phyloP scores from a whole-genome alignment of 2,888 invertebrate genomes.

The Cephalotes varians region DNA sequence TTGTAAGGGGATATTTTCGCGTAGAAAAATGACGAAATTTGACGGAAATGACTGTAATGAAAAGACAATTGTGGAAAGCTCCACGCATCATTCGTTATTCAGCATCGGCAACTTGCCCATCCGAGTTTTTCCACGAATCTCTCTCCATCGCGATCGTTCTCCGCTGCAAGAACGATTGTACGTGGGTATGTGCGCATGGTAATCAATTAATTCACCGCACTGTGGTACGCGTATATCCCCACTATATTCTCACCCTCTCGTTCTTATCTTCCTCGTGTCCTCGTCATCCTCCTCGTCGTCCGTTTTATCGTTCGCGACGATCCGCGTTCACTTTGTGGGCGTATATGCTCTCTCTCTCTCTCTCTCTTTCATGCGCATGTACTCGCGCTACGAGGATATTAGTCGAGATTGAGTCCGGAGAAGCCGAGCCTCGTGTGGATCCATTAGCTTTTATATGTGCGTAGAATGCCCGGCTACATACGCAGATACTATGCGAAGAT shows the following conservation, averaged over 20 bases:
- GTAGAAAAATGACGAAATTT: background rate
- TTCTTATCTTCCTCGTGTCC: background rate
- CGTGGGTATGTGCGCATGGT: slow-evolving; percentile 66
- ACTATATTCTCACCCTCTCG: slow-evolving; percentile 43
- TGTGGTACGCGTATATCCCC: slow-evolving; percentile 68
- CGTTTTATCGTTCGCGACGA: slow-evolving; percentile 37
- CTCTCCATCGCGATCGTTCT: slow-evolving; percentile 46
- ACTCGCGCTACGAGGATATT: slow-evolving; percentile 77
- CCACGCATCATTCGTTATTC: slow-evolving; percentile 56
- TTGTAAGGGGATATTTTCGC: background rate
- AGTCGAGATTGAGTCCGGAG: slow-evolving; percentile 81
- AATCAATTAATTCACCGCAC: slow-evolving; percentile 77
- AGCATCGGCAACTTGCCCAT: slow-evolving; percentile 2
- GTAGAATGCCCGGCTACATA: slow-evolving; percentile 65
- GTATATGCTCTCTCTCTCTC: slow-evolving; percentile 30
- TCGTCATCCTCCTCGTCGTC: slow-evolving; percentile 37
- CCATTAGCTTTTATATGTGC: slow-evolving; percentile 83
- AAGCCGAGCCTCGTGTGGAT: slow-evolving; percentile 70
- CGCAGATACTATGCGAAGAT: slow-evolving; percentile 80
- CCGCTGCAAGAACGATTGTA: slow-evolving; percentile 68
- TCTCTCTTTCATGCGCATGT: slow-evolving; percentile 27
- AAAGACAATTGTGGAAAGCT: background rate
- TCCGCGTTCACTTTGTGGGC: slow-evolving; percentile 43
- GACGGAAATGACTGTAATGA: background rate
- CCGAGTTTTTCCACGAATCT: slow-evolving; percentile 23